These are phyloP conservation scores for Penaeus monodon DNA, from an alignment of 2,888 invertebrate genomes.

Conservation along the genomic window DNA sequence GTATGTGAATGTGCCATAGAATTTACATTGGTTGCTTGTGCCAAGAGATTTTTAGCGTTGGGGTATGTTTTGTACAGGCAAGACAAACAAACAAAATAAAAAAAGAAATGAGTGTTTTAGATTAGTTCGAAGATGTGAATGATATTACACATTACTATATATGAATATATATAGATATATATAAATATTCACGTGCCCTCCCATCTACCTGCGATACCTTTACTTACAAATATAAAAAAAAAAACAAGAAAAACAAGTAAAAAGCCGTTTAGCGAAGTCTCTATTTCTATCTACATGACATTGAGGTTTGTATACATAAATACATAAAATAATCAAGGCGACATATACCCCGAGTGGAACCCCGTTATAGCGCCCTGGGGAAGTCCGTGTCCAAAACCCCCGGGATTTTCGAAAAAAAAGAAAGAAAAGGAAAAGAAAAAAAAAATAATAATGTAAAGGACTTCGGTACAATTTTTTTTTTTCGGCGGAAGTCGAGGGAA, in stretches of 20 bases:
- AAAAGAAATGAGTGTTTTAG: conserved; percentile 46
- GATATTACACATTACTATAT: conserved; percentile 41
- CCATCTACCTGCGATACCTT: conserved; percentile 46
- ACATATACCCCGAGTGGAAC: neutral
- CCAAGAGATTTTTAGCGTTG: conserved; percentile 48
- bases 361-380: neutral
- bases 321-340: neutral
- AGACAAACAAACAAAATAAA: conserved; percentile 5
- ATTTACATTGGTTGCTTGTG: conserved; percentile 61
- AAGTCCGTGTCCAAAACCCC: neutral
- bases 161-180: too few relatives aligned
- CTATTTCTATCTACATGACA: conserved; percentile 26
- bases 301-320: conserved; percentile 24
- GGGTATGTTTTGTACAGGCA: conserved; percentile 59
- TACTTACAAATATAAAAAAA: neutral
- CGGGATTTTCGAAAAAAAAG: neutral
- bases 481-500: neutral
- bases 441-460: neutral
- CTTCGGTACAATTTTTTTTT: neutral
- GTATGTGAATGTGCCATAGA: conserved; percentile 54
- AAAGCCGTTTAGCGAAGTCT: conserved; percentile 22
- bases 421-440: too few relatives aligned
- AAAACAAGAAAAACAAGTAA: neutral
- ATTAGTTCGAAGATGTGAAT: conserved; percentile 58
- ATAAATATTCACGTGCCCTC: conserved; percentile 48